Percentiles rank a stretch among this genome's conserved stretches.
phyloP scores from a whole-genome alignment of 2,797 vertebrate species.

The Agapornis canus region DNA sequence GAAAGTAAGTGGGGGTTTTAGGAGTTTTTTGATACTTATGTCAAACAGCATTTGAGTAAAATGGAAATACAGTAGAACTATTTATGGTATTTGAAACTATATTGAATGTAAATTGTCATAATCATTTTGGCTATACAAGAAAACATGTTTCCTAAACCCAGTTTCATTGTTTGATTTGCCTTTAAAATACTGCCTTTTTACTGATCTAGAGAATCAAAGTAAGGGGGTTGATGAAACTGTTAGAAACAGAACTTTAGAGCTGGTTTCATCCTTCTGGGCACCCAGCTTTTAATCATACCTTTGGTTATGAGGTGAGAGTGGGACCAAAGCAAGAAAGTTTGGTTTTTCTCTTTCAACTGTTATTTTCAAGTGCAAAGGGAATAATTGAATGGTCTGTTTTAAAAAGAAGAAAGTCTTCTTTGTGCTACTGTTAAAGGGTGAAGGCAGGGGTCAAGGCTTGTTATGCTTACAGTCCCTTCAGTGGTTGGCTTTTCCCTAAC shows the following conservation, averaged over 20 bases:
- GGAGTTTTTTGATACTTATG: background rate
- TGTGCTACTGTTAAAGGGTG: background rate
- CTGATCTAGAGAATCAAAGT: background rate
- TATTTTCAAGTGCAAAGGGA: slow-evolving; percentile 33
- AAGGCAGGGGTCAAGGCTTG: background rate
- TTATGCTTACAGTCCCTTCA: background rate
- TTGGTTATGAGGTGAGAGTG: background rate
- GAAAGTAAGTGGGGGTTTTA: background rate
- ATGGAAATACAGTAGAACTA: background rate
- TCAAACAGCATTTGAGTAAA: background rate
- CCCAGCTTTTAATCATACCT: background rate
- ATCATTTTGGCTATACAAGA: background rate
- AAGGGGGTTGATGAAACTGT: background rate
- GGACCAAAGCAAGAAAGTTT: slow-evolving; percentile 18
- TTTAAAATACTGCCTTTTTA: background rate
- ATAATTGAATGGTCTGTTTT: background rate
- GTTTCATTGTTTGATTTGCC: background rate
- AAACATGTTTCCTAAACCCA: background rate
- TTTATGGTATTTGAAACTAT: background rate
- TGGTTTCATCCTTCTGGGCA: background rate
- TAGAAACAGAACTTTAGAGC: background rate
- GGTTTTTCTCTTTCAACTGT: background rate
- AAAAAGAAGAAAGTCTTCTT: slow-evolving; percentile 14
- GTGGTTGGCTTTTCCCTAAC: background rate
- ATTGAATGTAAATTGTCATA: background rate